Base-by-base conservation (phyloP, 2,797 vertebrate genomes). In the Myotis myotis region DNA sequence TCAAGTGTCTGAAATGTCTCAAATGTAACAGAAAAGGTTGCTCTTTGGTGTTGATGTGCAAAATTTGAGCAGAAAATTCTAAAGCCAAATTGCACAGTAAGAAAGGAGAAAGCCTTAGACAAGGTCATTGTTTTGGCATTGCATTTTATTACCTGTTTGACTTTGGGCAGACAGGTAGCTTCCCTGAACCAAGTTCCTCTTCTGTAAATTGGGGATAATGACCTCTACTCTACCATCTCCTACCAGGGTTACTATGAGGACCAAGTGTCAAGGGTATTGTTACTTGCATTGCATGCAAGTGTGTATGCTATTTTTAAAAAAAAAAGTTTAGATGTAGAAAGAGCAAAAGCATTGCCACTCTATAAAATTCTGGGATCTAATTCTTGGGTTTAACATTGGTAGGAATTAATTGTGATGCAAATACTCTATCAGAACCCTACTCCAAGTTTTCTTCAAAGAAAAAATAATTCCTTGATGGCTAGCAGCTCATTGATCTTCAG, bases 11-110 rank as follows among this genome's bases (percentile, higher is more conserved):
- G n/a, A 38, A 57, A 16, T 33, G 25, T 53, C 71, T 91, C 70
- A 78, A 51, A 44, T 44, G 25, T 30, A 81, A 72, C 47, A 66
- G 19, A 91, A 90, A 60, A 82, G 7, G 25, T 49, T 57, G 22
- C 33, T 81, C 19, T 53, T 92, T 28, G 72, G 28, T 90, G n/a
- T 66, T 83, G 33, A 70, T 15, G 1, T 60, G 68, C 10, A 53
- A 76, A 82, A 76, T 75, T n/a, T 87, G 55, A 71, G 47, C 30
- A 91, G 60, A 91, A 86, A 78, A 76, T 87, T 80, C 49, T 33
- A 41, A 91, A 66, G 44, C 41, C 76, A 53, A 62, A 72, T n/a
- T 66, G n/a, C 28, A 81, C 64, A 72, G 30, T 47, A 17, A 74
- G 64, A 33, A 89, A 28, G 11, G 22, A 70, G 28, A 25, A n/a